Percentiles rank a stretch among this genome's conserved stretches.
These are phyloP conservation scores for Sericinus montela DNA, from an alignment of 2,888 invertebrate genomes.

Conservation along the genomic window DNA sequence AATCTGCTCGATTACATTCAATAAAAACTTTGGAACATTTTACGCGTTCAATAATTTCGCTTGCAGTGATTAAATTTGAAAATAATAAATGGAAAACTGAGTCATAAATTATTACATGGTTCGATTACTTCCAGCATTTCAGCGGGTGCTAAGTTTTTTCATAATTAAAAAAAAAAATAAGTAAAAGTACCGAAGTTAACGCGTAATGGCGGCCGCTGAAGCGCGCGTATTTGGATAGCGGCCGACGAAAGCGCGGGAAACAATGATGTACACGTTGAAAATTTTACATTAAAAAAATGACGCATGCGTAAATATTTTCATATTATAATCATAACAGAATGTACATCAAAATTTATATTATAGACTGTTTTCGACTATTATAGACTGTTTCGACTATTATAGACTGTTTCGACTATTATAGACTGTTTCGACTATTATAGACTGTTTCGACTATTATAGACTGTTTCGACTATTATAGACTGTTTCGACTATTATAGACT, in stretches of 20 bases:
- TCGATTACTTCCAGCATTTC: neutral
- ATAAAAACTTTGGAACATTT: conserved; percentile 11
- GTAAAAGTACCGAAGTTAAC: conserved; percentile 5
- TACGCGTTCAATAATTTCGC: neutral
- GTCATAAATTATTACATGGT: neutral
- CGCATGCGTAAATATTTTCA: conserved; percentile 42
- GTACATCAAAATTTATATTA: too few relatives aligned
- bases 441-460: too few relatives aligned
- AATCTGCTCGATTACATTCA: conserved; percentile 5
- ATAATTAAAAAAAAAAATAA: neutral
- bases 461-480: too few relatives aligned
- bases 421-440: too few relatives aligned
- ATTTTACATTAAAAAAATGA: conserved; percentile 40
- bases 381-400: too few relatives aligned
- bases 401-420: too few relatives aligned
- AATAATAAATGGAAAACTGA: conserved; percentile 19
- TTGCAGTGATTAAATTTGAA: conserved; percentile 17
- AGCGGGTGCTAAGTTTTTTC: neutral
- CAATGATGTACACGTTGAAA: conserved; percentile 46
- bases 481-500: too few relatives aligned
- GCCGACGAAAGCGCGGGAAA: conserved; percentile 53
- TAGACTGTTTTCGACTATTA: too few relatives aligned
- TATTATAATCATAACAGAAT: conserved; percentile 6
- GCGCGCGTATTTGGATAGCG: conserved; percentile 43
- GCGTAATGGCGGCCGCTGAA: conserved; percentile 17